A percentile compares a stretch with the other conserved stretches of the same genome.
phyloP scores from a whole-genome alignment of 2,113 vertebrate species.

The Cranoglanis bouderius region DNA sequence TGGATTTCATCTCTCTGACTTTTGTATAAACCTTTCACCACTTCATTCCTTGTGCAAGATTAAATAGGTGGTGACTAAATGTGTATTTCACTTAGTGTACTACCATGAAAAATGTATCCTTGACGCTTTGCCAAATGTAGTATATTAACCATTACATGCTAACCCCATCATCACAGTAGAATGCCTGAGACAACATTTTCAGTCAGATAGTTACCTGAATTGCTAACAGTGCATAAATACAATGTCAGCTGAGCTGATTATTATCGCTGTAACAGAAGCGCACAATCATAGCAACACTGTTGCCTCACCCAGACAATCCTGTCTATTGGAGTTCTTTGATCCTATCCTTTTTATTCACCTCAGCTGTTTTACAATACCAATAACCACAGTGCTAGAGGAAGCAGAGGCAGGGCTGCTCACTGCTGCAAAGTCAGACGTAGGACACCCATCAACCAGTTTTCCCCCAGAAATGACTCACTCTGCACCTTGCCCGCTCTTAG shows the following conservation, averaged over 20 bases:
- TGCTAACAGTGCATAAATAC: constrained; percentile 18
- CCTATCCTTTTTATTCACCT: constrained; percentile 42
- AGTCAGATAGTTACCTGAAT: not conserved
- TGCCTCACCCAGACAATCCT: constrained; percentile 14
- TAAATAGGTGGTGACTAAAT: not conserved
- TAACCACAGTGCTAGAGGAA: constrained; percentile 45
- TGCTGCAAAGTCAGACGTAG: constrained; percentile 64
- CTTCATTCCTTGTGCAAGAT: not conserved
- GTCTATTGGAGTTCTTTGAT: constrained; percentile 31
- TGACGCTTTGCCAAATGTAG: not conserved
- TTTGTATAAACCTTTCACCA: constrained; percentile 3
- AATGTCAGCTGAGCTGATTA: constrained; percentile 19
- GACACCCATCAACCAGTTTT: constrained; percentile 59
- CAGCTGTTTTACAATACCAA: constrained; percentile 39
- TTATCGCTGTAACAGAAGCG: constrained; percentile 7
- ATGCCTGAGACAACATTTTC: not conserved
- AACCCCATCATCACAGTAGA: not conserved
- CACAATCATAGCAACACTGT: constrained; percentile 20
- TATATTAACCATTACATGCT: constrained; percentile 21
- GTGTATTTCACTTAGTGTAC: constrained; percentile 16
- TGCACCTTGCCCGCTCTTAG: constrained; percentile 49
- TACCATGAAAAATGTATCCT: constrained; percentile 3
- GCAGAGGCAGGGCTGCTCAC: constrained; percentile 47
- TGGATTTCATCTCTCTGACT: constrained; percentile 14
- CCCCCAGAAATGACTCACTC: constrained; percentile 55